These are phyloP conservation scores for Drosophila engyochracea DNA, from an alignment of 2,888 invertebrate species.

Conservation along the genomic window DNA sequence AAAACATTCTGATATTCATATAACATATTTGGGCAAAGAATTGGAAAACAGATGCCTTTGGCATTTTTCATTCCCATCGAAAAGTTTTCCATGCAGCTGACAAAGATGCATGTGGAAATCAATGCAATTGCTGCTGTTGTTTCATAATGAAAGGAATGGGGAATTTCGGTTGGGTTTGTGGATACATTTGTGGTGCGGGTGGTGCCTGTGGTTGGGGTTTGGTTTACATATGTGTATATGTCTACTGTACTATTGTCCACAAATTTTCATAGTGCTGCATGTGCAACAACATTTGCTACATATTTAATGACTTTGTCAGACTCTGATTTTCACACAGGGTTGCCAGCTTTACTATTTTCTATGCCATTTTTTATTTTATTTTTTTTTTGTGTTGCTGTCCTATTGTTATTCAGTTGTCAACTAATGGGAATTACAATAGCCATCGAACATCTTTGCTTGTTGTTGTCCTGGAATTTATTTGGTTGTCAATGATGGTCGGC, in stretches of 20 bases:
- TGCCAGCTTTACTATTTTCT: constrained; percentile 6
- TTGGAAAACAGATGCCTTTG: neutral
- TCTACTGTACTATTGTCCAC: constrained; percentile 20
- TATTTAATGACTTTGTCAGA: constrained; percentile 48
- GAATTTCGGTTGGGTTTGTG: neutral
- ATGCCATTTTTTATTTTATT: neutral
- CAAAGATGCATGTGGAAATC: neutral
- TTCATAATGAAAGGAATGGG: neutral
- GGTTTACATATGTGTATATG: neutral
- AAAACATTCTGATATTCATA: neutral
- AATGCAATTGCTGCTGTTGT: neutral
- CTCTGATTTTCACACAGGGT: constrained; percentile 20
- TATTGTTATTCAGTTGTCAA: constrained; percentile 18
- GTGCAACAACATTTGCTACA: constrained; percentile 22
- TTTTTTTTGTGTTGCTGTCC: constrained; percentile 1
- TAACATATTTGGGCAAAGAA: constrained; percentile 7
- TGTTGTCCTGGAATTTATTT: constrained; percentile 8
- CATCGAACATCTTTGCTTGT: neutral
- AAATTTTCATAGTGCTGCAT: constrained; percentile 18
- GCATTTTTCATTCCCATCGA: neutral
- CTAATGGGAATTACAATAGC: constrained; percentile 38
- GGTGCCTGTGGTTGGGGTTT: neutral
- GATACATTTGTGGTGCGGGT: neutral
- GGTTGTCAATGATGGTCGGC: constrained; percentile 24
- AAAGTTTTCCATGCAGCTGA: neutral